These are phyloP conservation scores for Phyllotreta cruciferae DNA, from an alignment of 2,888 invertebrate species.

Conservation along the genomic window DNA sequence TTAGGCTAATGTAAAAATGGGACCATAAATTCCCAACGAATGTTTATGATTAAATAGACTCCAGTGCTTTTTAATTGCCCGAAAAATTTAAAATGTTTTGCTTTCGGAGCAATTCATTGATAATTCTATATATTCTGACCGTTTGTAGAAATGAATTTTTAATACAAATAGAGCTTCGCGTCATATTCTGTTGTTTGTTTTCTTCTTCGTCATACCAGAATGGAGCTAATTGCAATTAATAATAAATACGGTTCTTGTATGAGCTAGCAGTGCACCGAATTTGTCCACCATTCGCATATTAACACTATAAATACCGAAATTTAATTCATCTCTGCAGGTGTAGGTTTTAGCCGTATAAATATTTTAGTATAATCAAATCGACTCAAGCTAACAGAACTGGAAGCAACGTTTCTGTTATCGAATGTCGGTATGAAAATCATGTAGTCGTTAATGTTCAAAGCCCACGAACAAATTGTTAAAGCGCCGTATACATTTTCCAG, in stretches of 20 bases:
- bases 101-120: no score
- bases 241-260: conserved; percentile 10
- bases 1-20: no score
- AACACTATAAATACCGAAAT: conserved; percentile 23
- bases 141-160: no score
- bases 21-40: no score
- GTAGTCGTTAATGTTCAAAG: conserved; percentile 26
- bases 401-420: conserved; percentile 22
- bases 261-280: conserved; percentile 9
- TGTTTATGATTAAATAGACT: no score
- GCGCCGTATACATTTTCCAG: conserved; percentile 6
- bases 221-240: conserved; percentile 10
- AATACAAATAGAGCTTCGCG: no score
- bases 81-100: no score
- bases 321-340: conserved; percentile 23
- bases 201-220: not conserved
- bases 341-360: conserved; percentile 21
- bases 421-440: conserved; percentile 27
- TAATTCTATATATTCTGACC: no score
- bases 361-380: conserved; percentile 30
- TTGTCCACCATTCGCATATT: conserved; percentile 21
- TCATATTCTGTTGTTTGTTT: no score
- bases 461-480: conserved; percentile 20
- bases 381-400: conserved; percentile 28
- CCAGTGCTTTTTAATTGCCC: no score